Base-by-base conservation (phyloP, 2,797 vertebrate genomes). In the Dipus sagitta region DNA sequence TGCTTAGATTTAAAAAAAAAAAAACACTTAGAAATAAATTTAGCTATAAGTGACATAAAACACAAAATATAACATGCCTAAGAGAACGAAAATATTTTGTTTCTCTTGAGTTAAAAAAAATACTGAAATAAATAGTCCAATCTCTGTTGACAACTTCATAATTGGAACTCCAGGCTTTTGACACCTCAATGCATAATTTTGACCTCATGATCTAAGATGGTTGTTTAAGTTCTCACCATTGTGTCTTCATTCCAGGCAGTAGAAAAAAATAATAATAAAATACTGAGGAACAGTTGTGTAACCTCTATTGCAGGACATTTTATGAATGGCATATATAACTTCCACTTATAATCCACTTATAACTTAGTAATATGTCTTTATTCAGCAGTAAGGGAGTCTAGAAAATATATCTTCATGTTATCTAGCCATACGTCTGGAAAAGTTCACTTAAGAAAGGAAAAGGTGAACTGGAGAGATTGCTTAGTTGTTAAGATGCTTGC, bases 31-130 rank as follows among this genome's bases (percentile, higher is more conserved):
- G 38, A 38, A 38, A 9, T 32, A 89, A 38, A 7, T 34, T 88
- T 90, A 78, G 58, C 52, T 70, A 17, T 34, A 60, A 72, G 74
- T 42, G 52, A 64, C n/a, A 26, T 58, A 65, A 77, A 94, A 70
- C 3, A 7, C 38, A 81, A 81, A 92, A 62, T 67, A 42, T 5
- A 84, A 32, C 21, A 54, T 77, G 86, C 34, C 2, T 78, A 38
- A 72, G 70, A 79, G 18, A 90, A 6, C 34, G 26, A 92, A 4
- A 42, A 38, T 3, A 76, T 76, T 91, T 65, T 93, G 28, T 91
- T 91, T 71, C 62, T 83, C 47, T 89, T 28, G 58, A 76, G 17
- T 80, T 86, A 94, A 77, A 24, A 94, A 93, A 83, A 32, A 30
- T n/a, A 38, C 17, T 88, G 84, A 85, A 18, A 85, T 81, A 38